Evolutionary conservation across 2,113 vertebrate genomes (phyloP), one percentile per base, ranked within the genome.

Genomic region (Erythrolamprus reginae): DNA sequence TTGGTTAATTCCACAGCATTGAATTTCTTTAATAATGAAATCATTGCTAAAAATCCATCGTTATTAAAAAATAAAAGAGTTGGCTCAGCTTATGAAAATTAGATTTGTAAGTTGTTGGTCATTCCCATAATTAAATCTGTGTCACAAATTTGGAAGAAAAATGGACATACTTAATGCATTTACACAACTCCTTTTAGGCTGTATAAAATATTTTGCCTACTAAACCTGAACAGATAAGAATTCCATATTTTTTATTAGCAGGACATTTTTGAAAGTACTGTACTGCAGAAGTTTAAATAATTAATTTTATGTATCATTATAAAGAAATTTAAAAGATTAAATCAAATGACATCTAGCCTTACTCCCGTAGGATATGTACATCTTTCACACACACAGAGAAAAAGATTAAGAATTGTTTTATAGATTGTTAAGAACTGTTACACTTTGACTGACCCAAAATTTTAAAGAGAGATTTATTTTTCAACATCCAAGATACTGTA

Each of bases 71-170:
- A 93, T 91, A 95, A 97, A 96, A 96, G 97, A 97, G 94, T 96
- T 97, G 96, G 94, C 94, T 96, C 94, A 96, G 96, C 96, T 96
- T 92, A 94, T 95, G 96, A 96, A 97, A 97, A 98, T 98, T 98
- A 96, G 97, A 98, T 98, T 98, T 98, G 96, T 96, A 97, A 97
- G 96, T 98, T 98, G 96, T 97, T 96, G 96, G 97, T 97, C 97
- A 98, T 98, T 97, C 96, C 92, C 95, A 91, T 98, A 98, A 98
- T 98, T 97, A 96, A 98, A 98, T 98, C 96, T 97, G 89, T 97
- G 97, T 98, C 97, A 98, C 96, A 97, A 97, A 97, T 96, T 96
- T 98, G 97, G 97, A 97, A 97, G 97, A 98, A 97, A 97, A 97
- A 97, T 96, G 97, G 97, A 96, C 97, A 94, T 97, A 97, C 97